Base-by-base conservation (phyloP, 2,888 invertebrate species). In the Luffia ferchaultella region DNA sequence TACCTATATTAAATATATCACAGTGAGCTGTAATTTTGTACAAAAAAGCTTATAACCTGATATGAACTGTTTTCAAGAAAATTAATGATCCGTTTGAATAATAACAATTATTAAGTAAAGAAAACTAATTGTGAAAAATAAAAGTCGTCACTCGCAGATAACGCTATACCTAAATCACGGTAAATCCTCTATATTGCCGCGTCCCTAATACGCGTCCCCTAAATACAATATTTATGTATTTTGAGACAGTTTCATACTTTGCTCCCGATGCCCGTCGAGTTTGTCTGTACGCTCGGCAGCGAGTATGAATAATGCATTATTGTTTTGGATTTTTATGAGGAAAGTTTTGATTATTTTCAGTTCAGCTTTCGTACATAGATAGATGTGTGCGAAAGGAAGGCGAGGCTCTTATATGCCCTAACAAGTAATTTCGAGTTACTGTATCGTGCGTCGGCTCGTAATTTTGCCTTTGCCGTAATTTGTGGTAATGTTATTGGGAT, bases 311-410 rank as follows among this genome's bases (percentile, higher is more conserved):
- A 82, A 83, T 83, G 82, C 78, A 83, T 82, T 83, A 80, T 83
- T 83, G 83, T 83, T 83, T 83, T 78, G 79, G 80, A 83, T 82
- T 83, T 83, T 83, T 83, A 83, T 80, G 83, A 74, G 78, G 57
- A 79, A 83, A 83, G 82, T 83, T 83, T 80, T 83, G 83, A 83
- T 83, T 83, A 83, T 83, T 83, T 83, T 79, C 77, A 80, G 80
- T 80, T 77, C 70, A 69, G 68, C 69, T 73, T 66, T 66, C 67
- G 71, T 18, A 45, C 42, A 46, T 20, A 48, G 46, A 49, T 18
- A 16, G 42, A 63, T 64, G 60, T 70, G 63, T 60, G 60, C 58
- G 63, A 53, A 68, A 67, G 68, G 44, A 65, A 43, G 41, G 41
- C 63, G 65, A 59, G 61, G 62, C 62, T 64, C 63, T 71, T 69